A percentile compares a stretch with the other conserved stretches of the same genome.
Conservation (phyloP, 2,113 vertebrate species). For the Thunnus maccoyii region DNA sequence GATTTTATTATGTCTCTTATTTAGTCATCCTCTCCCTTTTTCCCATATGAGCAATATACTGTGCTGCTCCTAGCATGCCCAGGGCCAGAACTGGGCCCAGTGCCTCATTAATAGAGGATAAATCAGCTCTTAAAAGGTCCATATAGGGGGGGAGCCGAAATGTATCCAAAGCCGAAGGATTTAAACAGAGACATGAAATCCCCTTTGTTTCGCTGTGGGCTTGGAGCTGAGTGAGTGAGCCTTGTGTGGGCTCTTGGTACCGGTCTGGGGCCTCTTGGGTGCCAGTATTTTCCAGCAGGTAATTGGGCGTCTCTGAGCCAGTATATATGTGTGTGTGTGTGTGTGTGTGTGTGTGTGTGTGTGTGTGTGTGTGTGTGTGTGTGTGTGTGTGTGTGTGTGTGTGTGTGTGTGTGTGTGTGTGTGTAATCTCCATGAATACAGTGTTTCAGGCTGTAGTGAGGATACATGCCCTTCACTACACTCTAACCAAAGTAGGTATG, state of each 20-base stretch:
- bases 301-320: slow-evolving; percentile 73
- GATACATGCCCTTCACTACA: slow-evolving; percentile 17
- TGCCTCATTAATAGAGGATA: slow-evolving; percentile 74
- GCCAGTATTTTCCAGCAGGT: slow-evolving; percentile 74
- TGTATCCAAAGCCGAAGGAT: slow-evolving; percentile 75
- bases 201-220: slow-evolving; percentile 80
- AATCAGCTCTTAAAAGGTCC: slow-evolving; percentile 81
- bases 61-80: slow-evolving; percentile 61
- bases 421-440: slow-evolving; percentile 74
- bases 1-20: slow-evolving; percentile 59
- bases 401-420: slow-evolving; percentile 20
- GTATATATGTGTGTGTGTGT: not conserved
- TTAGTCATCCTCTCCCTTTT: slow-evolving; percentile 60
- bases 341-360: slow-evolving; percentile 8
- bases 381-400: too few species aligned
- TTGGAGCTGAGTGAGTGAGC: slow-evolving; percentile 61
- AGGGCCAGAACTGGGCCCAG: slow-evolving; percentile 68
- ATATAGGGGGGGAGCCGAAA: slow-evolving; percentile 64
- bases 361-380: slow-evolving; percentile 20
- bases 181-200: slow-evolving; percentile 81
- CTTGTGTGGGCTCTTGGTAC: slow-evolving; percentile 63
- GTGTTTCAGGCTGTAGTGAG: slow-evolving; percentile 31
- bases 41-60: slow-evolving; percentile 53
- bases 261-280: slow-evolving; percentile 49
- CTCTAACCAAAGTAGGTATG: slow-evolving; percentile 24